Evolutionary conservation across 2,797 vertebrate genomes (phyloP).

Genomic region (Poeciliopsis gracilis): DNA sequence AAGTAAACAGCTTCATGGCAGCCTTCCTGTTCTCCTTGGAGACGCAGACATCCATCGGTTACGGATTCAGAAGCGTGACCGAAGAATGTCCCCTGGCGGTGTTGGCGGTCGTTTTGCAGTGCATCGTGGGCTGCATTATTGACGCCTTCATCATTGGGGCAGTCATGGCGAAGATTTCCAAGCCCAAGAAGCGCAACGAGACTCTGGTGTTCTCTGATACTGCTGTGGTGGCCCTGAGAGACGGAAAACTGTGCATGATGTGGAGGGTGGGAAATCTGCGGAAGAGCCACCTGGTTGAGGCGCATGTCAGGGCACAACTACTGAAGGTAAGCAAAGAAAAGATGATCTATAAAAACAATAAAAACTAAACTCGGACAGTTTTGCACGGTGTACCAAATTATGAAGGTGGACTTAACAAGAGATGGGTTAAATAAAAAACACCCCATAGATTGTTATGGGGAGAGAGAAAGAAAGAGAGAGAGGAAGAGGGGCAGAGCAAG

Average conservation of each 20-base stretch:
- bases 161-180: conserved; percentile 94
- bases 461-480: conserved; percentile 20
- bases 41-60: conserved; percentile 91
- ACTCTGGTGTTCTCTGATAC: conserved; percentile 89
- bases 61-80: conserved; percentile 92
- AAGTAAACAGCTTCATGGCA: conserved; percentile 92
- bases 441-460: conserved; percentile 49
- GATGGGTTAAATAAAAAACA: conserved; percentile 31
- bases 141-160: conserved; percentile 95
- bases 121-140: conserved; percentile 93
- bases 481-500: conserved; percentile 47
- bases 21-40: conserved; percentile 93
- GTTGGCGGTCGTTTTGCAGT: conserved; percentile 91
- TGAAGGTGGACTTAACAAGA: conserved; percentile 25
- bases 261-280: conserved; percentile 93
- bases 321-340: conserved; percentile 81
- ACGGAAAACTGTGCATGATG: conserved; percentile 92
- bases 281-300: conserved; percentile 93
- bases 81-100: conserved; percentile 92
- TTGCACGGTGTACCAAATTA: conserved; percentile 15
- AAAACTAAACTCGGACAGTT: conserved; percentile 1
- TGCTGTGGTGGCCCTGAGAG: conserved; percentile 89
- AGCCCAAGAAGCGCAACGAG: conserved; percentile 95
- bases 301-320: conserved; percentile 91
- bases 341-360: neutral